Evolutionary conservation across 2,888 invertebrate species (phyloP), one percentile per base, ranked within the genome.

Genomic region (Leptinotarsa rubiginosa): DNA sequence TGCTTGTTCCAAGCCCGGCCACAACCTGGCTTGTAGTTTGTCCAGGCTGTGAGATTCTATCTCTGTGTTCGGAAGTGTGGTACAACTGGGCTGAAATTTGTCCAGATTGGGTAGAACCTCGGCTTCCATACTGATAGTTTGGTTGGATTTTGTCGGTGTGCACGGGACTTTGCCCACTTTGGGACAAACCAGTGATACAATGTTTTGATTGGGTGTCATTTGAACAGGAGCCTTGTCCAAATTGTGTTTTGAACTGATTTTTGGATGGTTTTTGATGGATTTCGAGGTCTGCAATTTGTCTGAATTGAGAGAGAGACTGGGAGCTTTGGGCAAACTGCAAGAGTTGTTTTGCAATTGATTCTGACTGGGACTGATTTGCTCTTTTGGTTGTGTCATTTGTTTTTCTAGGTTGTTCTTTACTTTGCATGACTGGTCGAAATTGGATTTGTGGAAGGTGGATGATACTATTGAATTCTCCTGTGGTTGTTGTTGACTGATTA

Each of bases 301-400:
- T 72, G 50, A 76, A 76, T 22, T 76, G 74, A 16, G 76, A 72
- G 64, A 76, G 69, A 56, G 76, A 71, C 59, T 76, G 76, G 49
- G 76, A 71, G 64, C 76, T 76, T 73, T 76, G 76, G 20, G 76
- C 76, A 47, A 76, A 74, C 65, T 76, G 74, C 70, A 76, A 67
- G 10, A 76, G 65, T 59, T 74, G 74, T 72, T 74, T 74, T 52
- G 76, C 76, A n/a, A 62, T 62, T 50, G 68, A 52, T 68, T 68
- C 68, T n/a, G 68, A 25, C 31, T 68, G 47, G 20, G 66, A 41
- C 12, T 62, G 62, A 62, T 15, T 62, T 41, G 20, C 20, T 56
- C 22, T 56, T 56, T 22, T 56, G 4, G 62, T 16, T 62, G 25
- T 25, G 62, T 62, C 41, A n/a, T 62, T 62, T 41, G 56, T 25